Base-by-base conservation (phyloP, 2,888 invertebrate genomes). In the Mylabris sibirica region DNA sequence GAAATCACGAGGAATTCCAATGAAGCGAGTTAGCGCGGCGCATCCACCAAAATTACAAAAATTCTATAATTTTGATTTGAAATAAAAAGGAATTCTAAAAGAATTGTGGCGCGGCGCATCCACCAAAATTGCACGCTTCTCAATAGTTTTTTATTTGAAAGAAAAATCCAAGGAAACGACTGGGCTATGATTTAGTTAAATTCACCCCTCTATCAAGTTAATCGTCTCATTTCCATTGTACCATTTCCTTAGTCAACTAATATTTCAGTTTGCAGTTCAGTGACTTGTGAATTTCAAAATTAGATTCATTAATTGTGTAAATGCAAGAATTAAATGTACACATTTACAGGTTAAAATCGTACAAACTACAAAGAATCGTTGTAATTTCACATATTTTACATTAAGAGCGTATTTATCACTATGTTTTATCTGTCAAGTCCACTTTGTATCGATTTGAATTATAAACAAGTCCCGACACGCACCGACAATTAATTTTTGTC, bases 171-270 rank as follows among this genome's bases (percentile, higher is more conserved):
- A 22, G 14, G 24, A 57, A 57, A 26, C 14, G 24, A 4, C 30
- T 2, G 26, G 1, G 20, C 57, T n/a, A 26, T 26, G 14, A 57
- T 57, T 12, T 24, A 24, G n/a, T 14, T 11, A 57, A 57, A 57
- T 57, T 57, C 1, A 24, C 24, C 22, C 3, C 14, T 57, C 26
- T 14, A 57, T 57, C 57, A 57, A 57, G 26, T 57, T 24, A 57
- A 57, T 57, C 26, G 57, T 24, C 26, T 26, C 57, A 57, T 57
- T 57, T 57, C 57, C 57, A 26, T 26, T 57, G 26, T 57, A 24
- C 57, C 14, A n/a, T 14, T 57, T 24, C 14, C 14, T n/a, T 14
- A 57, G 26, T 26, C 3, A 26, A 57, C 57, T 57, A 26, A 26
- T 57, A 26, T 57, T 14, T 26, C 57, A 26, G 26, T 57, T 26